A percentile compares a stretch with the other conserved stretches of the same genome.
Conservation (phyloP, 1,140 invertebrate species). For the Acromyrmex charruanus region DNA sequence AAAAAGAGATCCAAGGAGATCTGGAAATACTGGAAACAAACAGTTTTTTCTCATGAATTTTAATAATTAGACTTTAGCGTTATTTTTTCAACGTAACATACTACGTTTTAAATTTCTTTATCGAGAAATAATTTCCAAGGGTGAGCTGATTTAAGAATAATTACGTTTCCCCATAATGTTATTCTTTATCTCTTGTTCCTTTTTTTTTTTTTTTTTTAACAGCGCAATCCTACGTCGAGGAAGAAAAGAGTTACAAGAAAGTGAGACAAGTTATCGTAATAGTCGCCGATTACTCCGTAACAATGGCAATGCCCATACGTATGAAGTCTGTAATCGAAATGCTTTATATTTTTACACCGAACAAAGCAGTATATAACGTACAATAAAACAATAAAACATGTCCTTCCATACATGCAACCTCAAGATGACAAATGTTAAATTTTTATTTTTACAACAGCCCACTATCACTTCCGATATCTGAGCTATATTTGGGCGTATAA, state of each 20-base stretch:
- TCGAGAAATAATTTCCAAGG: slow-evolving; percentile 4
- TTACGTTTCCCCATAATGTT: slow-evolving; percentile 35
- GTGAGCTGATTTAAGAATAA: background rate
- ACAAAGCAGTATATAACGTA: slow-evolving; percentile 82
- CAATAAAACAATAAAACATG: slow-evolving; percentile 83
- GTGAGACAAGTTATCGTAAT: slow-evolving; percentile 71
- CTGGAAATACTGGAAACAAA: background rate
- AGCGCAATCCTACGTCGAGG: slow-evolving; percentile 75
- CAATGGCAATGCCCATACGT: slow-evolving; percentile 74
- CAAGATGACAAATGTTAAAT: slow-evolving; percentile 84
- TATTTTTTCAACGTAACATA: background rate
- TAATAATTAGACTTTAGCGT: background rate
- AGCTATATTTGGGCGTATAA: slow-evolving; percentile 76
- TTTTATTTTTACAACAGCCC: slow-evolving; percentile 81
- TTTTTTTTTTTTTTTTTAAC: slow-evolving; percentile 15
- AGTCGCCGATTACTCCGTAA: slow-evolving; percentile 74
- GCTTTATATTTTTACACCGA: slow-evolving; percentile 85
- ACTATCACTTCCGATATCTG: slow-evolving; percentile 79
- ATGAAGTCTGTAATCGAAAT: slow-evolving; percentile 83
- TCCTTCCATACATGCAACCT: slow-evolving; percentile 85
- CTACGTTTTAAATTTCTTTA: background rate
- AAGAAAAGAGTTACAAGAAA: slow-evolving; percentile 65
- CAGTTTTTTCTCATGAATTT: background rate
- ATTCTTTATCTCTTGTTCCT: slow-evolving; percentile 13
- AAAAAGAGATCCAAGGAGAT: background rate